Evolutionary conservation across 2,797 vertebrate species (phyloP), one percentile per base, ranked within the genome.

Genomic region (Falco biarmicus): DNA sequence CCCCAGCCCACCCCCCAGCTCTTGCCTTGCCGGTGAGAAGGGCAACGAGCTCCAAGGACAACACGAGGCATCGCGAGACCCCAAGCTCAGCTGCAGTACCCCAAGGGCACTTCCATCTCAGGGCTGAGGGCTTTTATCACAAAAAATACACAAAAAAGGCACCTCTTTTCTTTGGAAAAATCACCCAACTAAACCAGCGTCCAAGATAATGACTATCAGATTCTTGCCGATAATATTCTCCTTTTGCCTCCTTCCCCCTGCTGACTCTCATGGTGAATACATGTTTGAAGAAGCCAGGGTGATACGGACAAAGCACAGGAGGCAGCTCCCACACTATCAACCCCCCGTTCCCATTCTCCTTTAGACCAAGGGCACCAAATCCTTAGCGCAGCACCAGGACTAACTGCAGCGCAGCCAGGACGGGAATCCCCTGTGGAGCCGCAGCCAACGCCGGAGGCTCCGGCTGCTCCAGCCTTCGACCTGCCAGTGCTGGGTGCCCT

Each of bases 371-470:
- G 50, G 14, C 10, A 28, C 41, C 0, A 1, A 54, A 11, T 22
- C 15, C 69, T 34, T 13, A 0, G 5, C 6, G 34, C 91, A 54
- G 70, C 65, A 43, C 45, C 87, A 79, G 84, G 41, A 19, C 41
- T 16, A 28, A n/a, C 76, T 34, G 84, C 89, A 60, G 0, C 13
- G 73, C 84, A 60, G 76, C 31, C 31, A 17, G 56, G 31, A 20
- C 2, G 11, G 84, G 68, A 61, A 78, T 45, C 75, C 78, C 53
- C 53, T 2, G 17, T 22, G 75, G 68, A 83, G 54, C 63, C 1
- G 8, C 22, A 41, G 54, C 82, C 85, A 69, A 2, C 0, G 0
- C 69, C 1, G 0, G 73, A 45, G 26, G 21, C 78, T 57, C 56
- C 0, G 0, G 56, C 48, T 71, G 70, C 66, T 48, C 63, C 89